Evolutionary conservation across 1,140 invertebrate genomes (phyloP), one percentile per base, ranked within the genome.

Genomic region (Gonioctena quinquepunctata): DNA sequence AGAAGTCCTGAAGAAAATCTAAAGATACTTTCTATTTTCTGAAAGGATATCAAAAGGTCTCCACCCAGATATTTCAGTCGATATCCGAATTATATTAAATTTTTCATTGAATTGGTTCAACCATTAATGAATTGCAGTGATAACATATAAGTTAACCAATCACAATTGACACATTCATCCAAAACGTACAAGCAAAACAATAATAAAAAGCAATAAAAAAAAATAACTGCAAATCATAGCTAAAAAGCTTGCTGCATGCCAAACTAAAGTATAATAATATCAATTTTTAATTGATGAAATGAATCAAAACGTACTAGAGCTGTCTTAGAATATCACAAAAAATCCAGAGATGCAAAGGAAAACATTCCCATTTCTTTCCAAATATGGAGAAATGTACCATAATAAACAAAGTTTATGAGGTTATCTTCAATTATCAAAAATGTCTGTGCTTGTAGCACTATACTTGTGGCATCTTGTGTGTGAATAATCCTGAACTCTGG

Each of bases 61-160:
- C n/a, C 6, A 6, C 33, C 6, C n/a, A 42, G 33, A 42, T 42
- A 42, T 7, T 42, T 42, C 33, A 42, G n/a, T n/a, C 6, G n/a
- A 6, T 42, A 42, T 42, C n/a, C n/a, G n/a, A n/a, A 42, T 7
- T n/a, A 42, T n/a, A 42, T 42, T 54, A n/a, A 28, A 54, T 11
- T 54, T 13, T 16, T 54, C 11, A 11, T 21, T 3, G 18, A 54
- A 54, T 6, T 16, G 22, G 22, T 5, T 23, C 18, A 19, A 23
- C 52, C 52, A 18, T 13, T 54, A 54, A 54, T 22, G 11, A 22
- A 54, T 19, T 8, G 16, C 26, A 33, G 64, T 70, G 73, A 33
- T 16, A 67, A 72, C 70, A 75, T 56, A 68, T 49, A 78, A 71
- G 76, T 76, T 77, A 80, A 80, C 79, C 79, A 80, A 80, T 80